phyloP scores from a whole-genome alignment of 2,797 vertebrate genomes.

The Hirundo rustica region DNA sequence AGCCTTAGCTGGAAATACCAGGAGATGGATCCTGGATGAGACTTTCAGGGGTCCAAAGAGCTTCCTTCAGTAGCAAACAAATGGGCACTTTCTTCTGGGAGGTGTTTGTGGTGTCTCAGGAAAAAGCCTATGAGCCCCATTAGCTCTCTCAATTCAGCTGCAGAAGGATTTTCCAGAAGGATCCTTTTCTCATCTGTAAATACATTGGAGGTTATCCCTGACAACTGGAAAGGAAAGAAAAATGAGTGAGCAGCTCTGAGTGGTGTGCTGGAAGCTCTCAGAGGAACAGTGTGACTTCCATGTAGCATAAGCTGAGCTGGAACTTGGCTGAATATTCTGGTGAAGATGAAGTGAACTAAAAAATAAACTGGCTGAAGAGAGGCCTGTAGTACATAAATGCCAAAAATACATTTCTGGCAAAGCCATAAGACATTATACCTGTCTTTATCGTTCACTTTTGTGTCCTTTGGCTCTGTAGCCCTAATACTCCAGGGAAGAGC shows the following conservation, averaged over 20 bases:
- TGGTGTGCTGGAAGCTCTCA: neutral
- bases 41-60: neutral
- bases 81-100: neutral
- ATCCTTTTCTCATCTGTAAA: neutral
- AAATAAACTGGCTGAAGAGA: neutral
- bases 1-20: neutral
- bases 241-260: neutral
- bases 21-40: neutral
- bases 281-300: neutral
- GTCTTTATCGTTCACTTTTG: neutral
- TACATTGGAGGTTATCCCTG: neutral
- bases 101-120: neutral
- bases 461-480: neutral
- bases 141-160: neutral
- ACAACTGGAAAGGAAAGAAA: neutral
- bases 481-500: neutral
- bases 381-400: neutral
- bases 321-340: neutral
- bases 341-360: neutral
- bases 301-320: neutral
- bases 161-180: conserved; percentile 9
- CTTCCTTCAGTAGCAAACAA: neutral
- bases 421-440: neutral
- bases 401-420: neutral
- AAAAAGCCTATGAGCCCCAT: neutral